Evolutionary conservation across 2,888 invertebrate species (phyloP), one percentile per base, ranked within the genome.

Genomic region (Oligia strigilis): DNA sequence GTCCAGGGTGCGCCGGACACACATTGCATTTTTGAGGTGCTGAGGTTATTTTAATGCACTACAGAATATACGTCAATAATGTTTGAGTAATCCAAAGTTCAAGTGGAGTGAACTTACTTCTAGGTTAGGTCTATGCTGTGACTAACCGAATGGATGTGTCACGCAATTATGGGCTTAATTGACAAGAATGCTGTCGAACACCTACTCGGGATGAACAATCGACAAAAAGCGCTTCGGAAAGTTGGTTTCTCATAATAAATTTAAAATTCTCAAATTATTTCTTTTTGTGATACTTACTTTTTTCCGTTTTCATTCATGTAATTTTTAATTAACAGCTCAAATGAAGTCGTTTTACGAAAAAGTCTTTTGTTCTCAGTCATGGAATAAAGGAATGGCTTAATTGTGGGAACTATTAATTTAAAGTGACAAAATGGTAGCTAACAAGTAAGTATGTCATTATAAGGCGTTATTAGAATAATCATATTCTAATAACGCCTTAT

Each of bases 101-200:
- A 23, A 23, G 6, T 11, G 23, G 29, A 81, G 1, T 72, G 9
- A 4, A 40, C 23, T 46, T 81, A 49, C 72, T 81, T 76, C 14
- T 49, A 29, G 8, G 1, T 40, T 40, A 58, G 11, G 55, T 55
- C 9, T 55, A 19, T 55, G n/a, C 9, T n/a, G 2, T 5, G 17
- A 60, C 19, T 71, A 60, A 72, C 70, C 23, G 52, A 82, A 75
- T 86, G 72, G 76, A 83, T 81, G 70, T 75, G 76, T 64, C 82
- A 84, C 78, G 81, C 85, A 82, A 88, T 85, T 83, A 78, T 64
- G 8, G 58, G 71, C 70, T 82, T 87, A 81, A 88, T 87, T 83
- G 82, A 70, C 86, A 85, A 83, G 80, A 82, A 88, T 82, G 76
- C 58, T 66, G 84, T 82, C 69, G 72, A 67, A 77, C 66, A 67